phyloP scores from a whole-genome alignment of 2,797 vertebrate species.

The Mastacembelus armatus region DNA sequence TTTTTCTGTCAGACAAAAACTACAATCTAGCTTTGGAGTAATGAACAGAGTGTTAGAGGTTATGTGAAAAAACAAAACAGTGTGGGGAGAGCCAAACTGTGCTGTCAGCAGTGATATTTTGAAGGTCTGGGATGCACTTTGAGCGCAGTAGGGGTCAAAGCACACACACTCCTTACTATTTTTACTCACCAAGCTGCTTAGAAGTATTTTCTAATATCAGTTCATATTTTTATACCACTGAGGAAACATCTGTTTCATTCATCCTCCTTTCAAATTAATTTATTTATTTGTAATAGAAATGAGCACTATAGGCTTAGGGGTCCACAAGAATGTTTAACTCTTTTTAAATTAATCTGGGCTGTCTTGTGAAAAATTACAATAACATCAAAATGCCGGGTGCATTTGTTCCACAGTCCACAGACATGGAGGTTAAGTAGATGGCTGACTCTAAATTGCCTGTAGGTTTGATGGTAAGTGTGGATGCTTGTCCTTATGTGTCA shows the following conservation, averaged over 20 bases:
- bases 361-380: neutral
- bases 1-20: neutral
- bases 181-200: constrained; percentile 49
- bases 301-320: no score
- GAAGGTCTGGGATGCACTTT: constrained; percentile 32
- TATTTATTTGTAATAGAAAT: neutral
- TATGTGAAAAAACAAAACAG: neutral
- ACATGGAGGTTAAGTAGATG: no score
- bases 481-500: no score
- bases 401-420: no score
- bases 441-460: no score
- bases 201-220: constrained; percentile 42
- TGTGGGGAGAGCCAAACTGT: neutral
- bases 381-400: neutral
- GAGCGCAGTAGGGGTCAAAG: constrained; percentile 40
- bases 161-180: constrained; percentile 40
- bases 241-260: constrained; percentile 35
- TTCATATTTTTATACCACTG: constrained; percentile 34
- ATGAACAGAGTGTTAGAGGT: neutral
- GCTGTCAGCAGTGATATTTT: constrained; percentile 35
- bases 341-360: no score
- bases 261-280: neutral
- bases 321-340: no score
- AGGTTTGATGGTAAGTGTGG: no score
- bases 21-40: neutral